Base-by-base conservation (phyloP, 2,797 vertebrate species). In the Chaetophractus vellerosus region DNA sequence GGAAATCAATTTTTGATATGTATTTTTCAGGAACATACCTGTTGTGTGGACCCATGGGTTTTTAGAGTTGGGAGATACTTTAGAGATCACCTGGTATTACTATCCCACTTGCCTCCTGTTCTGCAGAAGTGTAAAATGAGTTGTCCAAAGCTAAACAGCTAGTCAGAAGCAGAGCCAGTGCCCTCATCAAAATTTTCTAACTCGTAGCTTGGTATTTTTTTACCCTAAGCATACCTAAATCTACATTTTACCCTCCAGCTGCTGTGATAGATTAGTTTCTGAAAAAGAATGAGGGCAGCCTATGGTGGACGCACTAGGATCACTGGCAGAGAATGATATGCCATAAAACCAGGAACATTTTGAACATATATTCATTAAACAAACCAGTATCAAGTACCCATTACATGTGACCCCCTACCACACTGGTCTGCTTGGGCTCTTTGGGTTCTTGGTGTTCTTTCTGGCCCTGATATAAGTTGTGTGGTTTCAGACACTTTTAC, bases 401-500 rank as follows among this genome's bases (percentile, higher is more conserved):
- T 14, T 10, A 15, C 9, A 1, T 4, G 16, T 14, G 5, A 6
- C 16, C 10, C n/a, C 2, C 2, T 2, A 16, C 66, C 36, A 5
- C 1, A 0, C 52, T 23, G 19, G 38, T 21, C 45, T 2, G 6
- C 28, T 61, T 24, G 45, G 45, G 11, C 16, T 52, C 16, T 48
- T 26, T 26, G 41, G 28, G 36, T 24, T 61, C 23, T 50, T 69
- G 18, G 18, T 10, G 23, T 6, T 33, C 33, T 57, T 19, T 6
- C 24, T 55, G 23, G 15, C 52, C 38, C 61, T 38, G n/a, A n/a
- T 10, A 3, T 11, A 33, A 75, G 36, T 21, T 61, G 6, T 50
- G 52, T 41, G 2, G 28, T 36, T 84, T 33, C 45, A 75, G n/a
- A 48, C 71, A 66, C 45, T 41, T 57, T 24, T 33, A 19, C 23